Evolutionary conservation across 2,113 vertebrate species (phyloP), one percentile per base, ranked within the genome.

Genomic region (Alethe diademata): DNA sequence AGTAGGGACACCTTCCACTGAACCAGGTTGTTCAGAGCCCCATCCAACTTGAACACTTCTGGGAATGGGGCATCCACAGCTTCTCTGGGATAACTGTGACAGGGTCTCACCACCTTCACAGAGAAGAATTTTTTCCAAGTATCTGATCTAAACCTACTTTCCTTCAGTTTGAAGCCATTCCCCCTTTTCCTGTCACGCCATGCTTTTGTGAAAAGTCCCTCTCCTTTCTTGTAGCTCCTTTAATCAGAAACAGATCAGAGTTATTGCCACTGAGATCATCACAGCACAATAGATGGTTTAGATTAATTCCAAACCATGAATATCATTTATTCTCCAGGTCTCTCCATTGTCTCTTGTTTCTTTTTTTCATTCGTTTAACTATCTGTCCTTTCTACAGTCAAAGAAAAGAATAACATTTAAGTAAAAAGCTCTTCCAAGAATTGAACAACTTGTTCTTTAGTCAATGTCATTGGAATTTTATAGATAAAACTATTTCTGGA

Each of bases 401-500:
- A 80, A 91, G 53, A 87, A 86, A 64, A 65, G 50, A 69, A 8
- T 17, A 79, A 76, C 50, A 76, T 79, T 57, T 83, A 93, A 93
- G 66, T 69, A 70, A 94, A 86, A 88, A 94, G 54, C 28, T 51
- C 75, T 86, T 86, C 75, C 60, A 80, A 86, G 72, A 86, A 83
- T 17, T 83, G 71, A 90, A 93, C 58, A 86, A 91, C 36, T 88
- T 90, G 64, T 93, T 92, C 92, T 94, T 86, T 66, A 92, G 50
- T 50, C 58, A 5, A 70, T 22, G 36, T 90, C 93, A 93, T 9
- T 3, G 3, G 80, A 90, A 86, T 86, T 86, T 90, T 54, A 70
- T 47, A 90, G 86, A 69, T 65, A 88, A 90, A 79, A 69, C 67
- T 96, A 92, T 94, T 95, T 90, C 72, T 94, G 78, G 67, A 54